Evolutionary conservation across 2,888 invertebrate genomes (phyloP), one percentile per base, ranked within the genome.

Genomic region (Hypercompe scribonia): DNA sequence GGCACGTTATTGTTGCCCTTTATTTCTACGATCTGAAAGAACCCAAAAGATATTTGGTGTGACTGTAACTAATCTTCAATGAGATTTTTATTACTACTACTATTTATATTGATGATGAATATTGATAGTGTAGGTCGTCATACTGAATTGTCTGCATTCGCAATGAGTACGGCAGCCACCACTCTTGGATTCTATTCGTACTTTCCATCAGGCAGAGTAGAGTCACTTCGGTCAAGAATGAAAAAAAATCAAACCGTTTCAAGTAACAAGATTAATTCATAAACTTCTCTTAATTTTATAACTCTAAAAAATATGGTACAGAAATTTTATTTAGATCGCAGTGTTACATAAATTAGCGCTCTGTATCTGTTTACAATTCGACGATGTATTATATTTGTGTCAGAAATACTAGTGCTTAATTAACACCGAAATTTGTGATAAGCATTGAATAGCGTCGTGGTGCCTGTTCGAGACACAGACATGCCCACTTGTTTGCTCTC

Each of bases 391-490:
- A 64, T 76, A 68, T 67, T 68, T 77, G 73, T 80, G 73, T 68
- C 76, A 64, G 66, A 71, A 74, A 76, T 77, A 74, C 73, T 78
- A 78, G 77, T 70, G 65, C 71, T 84, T 85, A 86, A 86, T 86
- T 83, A 87, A 82, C 70, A 70, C 73, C 68, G 72, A 82, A 80
- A 79, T 79, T 81, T 72, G 80, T 75, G 82, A 81, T 81, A 77
- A 75, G 78, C 75, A 72, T 76, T 86, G 85, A 86, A 86, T 84
- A 76, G 83, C 68, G 68, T 73, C 74, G 71, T 75, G 78, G 75
- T 78, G 81, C 77, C 87, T 90, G 89, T 75, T 78, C 46, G 65
- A 76, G 89, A 89, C 89, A 85, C 77, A 78, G 82, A 82, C 84
- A 73, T 80, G 73, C 73, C 72, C 82, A 74, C 78, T 84, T 85